Conservation (phyloP, 1,140 invertebrate species). For the Euura saliciscinereae region DNA sequence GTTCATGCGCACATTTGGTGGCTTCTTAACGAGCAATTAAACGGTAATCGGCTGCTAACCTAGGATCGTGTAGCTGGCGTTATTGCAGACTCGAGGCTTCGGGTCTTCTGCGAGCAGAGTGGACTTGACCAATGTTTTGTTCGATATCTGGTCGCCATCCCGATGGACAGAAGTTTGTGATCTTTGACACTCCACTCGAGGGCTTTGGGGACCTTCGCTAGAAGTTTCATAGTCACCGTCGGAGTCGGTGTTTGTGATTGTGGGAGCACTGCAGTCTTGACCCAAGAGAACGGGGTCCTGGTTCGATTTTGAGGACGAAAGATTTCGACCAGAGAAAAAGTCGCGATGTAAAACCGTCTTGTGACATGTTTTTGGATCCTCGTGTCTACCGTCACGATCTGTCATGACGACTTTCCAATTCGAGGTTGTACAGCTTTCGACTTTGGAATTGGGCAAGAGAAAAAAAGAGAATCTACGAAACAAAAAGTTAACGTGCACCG, state of each 20-base stretch:
- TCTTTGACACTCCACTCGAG: not conserved
- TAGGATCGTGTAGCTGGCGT: not conserved
- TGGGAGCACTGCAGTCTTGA: not conserved
- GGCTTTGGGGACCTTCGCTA: slow-evolving; percentile 9
- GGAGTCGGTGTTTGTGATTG: not conserved
- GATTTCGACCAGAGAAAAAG: not conserved
- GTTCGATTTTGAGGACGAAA: not conserved
- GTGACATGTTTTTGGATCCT: not conserved
- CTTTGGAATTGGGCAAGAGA: not conserved
- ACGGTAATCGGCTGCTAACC: not conserved
- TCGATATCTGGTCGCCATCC: too few species aligned
- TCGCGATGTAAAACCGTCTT: not conserved
- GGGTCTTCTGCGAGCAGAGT: too few species aligned
- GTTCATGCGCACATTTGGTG: too few species aligned
- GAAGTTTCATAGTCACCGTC: slow-evolving; percentile 10
- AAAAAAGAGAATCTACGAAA: not conserved
- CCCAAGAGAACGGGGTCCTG: too few species aligned
- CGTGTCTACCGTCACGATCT: not conserved
- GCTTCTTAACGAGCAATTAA: too few species aligned
- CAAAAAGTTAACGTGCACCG: not conserved
- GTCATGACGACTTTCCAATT: slow-evolving; percentile 7
- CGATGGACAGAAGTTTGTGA: too few species aligned
- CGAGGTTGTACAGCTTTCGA: not conserved
- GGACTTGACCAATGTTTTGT: too few species aligned
- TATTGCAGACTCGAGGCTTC: not conserved